Evolutionary conservation across 2,113 vertebrate species (phyloP).

Genomic region (Rallus limicola): DNA sequence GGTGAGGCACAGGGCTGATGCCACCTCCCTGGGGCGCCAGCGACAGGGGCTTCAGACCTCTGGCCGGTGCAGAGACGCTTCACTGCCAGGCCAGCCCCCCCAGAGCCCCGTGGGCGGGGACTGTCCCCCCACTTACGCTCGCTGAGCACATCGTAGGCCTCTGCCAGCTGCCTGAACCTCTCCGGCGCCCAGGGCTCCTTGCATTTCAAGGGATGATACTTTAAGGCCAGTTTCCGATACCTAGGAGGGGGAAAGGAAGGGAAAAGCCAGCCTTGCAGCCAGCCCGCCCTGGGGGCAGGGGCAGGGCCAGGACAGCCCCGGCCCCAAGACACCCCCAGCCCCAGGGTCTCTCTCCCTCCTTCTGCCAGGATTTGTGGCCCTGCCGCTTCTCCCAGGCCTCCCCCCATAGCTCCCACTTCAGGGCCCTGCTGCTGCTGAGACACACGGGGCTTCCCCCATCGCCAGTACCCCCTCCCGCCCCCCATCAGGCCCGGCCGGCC

Average conservation of each 20-base stretch:
- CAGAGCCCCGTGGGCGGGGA: too few relatives aligned
- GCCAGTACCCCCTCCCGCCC: accelerated
- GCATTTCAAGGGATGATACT: conserved; percentile 83
- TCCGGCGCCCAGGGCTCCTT: not conserved
- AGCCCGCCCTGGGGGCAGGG: not conserved
- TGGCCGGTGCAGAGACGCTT: accelerated
- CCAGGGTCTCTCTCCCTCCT: not conserved
- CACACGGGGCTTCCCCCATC: accelerated
- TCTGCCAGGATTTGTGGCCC: too few relatives aligned
- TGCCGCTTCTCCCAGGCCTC: too few relatives aligned
- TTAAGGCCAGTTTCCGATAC: conserved; percentile 86
- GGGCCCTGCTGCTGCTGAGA: accelerated
- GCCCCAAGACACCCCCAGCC: not conserved
- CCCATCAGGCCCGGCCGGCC: too few relatives aligned
- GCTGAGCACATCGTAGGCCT: too few relatives aligned
- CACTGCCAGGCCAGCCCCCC: too few relatives aligned
- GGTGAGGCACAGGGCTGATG: not conserved
- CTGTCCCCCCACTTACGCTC: too few relatives aligned
- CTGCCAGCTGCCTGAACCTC: too few relatives aligned
- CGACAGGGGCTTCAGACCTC: accelerated
- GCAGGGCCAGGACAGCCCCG: too few relatives aligned
- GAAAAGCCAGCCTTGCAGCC: not conserved
- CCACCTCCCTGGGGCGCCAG: too few relatives aligned
- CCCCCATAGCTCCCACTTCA: too few relatives aligned
- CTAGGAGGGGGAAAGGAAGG: not conserved